Base-by-base conservation (phyloP, 2,888 invertebrate genomes). In the Idaea aversata region DNA sequence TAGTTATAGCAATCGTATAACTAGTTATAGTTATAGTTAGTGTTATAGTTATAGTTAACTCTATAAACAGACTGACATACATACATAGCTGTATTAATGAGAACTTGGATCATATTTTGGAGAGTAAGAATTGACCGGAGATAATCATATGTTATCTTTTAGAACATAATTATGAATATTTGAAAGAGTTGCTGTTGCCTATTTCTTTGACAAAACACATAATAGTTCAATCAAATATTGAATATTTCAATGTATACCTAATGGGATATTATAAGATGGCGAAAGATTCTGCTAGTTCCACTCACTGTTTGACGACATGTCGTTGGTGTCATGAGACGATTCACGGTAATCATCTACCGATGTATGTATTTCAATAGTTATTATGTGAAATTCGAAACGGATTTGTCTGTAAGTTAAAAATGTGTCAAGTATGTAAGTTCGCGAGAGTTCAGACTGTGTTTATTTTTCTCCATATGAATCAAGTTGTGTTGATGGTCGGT, bases 401-500 rank as follows among this genome's bases (percentile, higher is more conserved):
- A 47, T 47, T 47, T 47, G 5, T 47, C 47, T 47, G 47, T 47
- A 47, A 47, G 47, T 13, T 47, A 13, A 10, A 47, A 47, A 47
- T 47, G 47, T 47, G 47, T 47, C 47, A 47, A 47, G 13, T 47
- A 47, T 47, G 47, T 6, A 47, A 47, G 47, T 67, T 70, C 65
- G 63, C 69, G 60, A 62, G 35, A 60, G 59, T 59, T 15, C 16
- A 58, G 61, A 57, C 64, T 59, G 69, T 73, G 71, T 77, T 75
- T 78, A 74, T 76, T 75, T 74, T 71, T 74, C 72, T 70, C 69
- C 66, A 65, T 65, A 70, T 70, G 68, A 69, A 71, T 70, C 68
- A 72, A 69, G 71, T 70, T 71, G 73, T 76, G 79, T 74, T 75
- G 78, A 76, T 73, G 76, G 72, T 77, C 83, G 86, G 84, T 85